Conservation (phyloP, 2,797 vertebrate genomes). For the Chrysocyon brachyurus region DNA sequence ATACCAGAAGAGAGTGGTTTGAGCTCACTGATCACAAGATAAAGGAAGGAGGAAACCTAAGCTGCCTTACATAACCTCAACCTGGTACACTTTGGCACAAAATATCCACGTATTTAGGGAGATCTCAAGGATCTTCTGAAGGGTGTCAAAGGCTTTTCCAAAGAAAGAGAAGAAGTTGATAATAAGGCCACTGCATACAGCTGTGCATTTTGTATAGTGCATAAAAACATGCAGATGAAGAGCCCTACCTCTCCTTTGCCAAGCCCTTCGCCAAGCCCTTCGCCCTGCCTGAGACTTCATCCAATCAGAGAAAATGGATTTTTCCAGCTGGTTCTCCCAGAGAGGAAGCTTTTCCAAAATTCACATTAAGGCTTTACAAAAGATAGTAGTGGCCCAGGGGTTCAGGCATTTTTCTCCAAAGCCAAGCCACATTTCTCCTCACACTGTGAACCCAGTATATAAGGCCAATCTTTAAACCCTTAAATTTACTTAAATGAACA, state of each 20-base stretch:
- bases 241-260: background rate
- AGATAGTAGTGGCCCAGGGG: background rate
- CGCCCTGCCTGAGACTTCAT: background rate
- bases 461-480: background rate
- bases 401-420: background rate
- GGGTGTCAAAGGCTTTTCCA: background rate
- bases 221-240: background rate
- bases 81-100: background rate
- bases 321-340: background rate
- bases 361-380: background rate
- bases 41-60: background rate
- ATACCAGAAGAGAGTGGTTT: background rate
- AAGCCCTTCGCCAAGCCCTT: accelerated
- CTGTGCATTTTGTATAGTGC: background rate
- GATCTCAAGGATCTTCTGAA: background rate
- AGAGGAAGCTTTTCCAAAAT: background rate
- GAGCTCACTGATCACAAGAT: background rate
- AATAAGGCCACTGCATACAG: background rate
- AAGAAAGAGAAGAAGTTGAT: background rate
- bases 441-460: background rate
- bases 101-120: background rate
- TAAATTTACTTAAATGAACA: background rate
- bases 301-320: background rate
- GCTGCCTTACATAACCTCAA: background rate
- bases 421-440: background rate